Base-by-base conservation (phyloP, 2,113 vertebrate genomes). In the Hypocryptadius cinnamomeus region DNA sequence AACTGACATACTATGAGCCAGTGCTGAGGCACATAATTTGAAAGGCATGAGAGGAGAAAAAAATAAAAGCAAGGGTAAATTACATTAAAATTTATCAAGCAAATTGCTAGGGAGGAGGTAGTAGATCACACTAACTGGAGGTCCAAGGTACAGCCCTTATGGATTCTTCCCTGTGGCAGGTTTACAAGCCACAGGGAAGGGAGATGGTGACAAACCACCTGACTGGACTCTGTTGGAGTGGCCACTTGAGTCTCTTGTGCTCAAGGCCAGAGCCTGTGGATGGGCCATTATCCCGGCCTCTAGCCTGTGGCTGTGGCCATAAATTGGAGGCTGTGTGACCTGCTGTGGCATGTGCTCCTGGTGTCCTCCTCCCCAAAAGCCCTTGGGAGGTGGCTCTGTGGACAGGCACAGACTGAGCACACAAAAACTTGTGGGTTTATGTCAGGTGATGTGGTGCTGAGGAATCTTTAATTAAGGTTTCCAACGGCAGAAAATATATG, bases 361-460 rank as follows among this genome's bases (percentile, higher is more conserved):
- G 18, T 5, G 9, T 18, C 16, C 10, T 31, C 13, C 50, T 65
- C 65, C 50, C 21, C 9, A 9, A 54, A 47, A 70, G 14, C 48
- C 39, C 22, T 19, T 30, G 61, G 17, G n/a, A 84, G 11, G 8
- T 1, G 1, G 8, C 11, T 56, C 35, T 78, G 42, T 51, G 40
- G 40, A 13, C 0, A 1, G 11, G 6, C 0, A 0, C 1, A 2
- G 47, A 7, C 16, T 23, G 73, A 65, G 40, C 54, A 64, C 24
- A 15, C 15, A 4, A 4, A 3, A 15, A 28, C 12, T 9, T 6
- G 10, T 31, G 40, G 22, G 20, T 31, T 51, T 64, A 5, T 3
- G 6, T 15, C 3, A 5, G 25, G 31, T 47, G 53, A 51, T 0
- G 0, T 33, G 42, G 21, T 39, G 70, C 13, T 27, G 40, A 63